Conservation (phyloP, 2,797 vertebrate species). For the Platyrinchus mystaceus region DNA sequence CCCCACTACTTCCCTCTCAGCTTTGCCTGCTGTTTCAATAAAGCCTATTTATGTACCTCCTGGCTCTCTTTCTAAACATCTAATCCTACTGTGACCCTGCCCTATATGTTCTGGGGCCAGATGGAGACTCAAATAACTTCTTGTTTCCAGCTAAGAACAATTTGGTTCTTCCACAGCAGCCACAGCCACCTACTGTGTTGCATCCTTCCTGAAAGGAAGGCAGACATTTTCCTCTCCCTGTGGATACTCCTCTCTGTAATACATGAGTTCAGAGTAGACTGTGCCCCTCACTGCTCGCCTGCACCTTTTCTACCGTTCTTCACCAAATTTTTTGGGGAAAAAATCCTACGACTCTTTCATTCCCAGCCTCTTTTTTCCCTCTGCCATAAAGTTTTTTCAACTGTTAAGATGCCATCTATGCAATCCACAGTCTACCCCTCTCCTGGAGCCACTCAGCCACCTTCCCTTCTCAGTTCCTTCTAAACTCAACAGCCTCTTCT, state of each 20-base stretch:
- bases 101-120: background rate
- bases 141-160: constrained; percentile 39
- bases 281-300: background rate
- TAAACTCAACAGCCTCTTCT: background rate
- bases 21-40: background rate
- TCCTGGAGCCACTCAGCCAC: background rate
- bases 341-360: background rate
- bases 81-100: background rate
- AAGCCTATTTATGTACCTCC: background rate
- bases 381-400: background rate
- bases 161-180: background rate
- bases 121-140: constrained; percentile 2
- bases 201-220: background rate
- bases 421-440: too few species aligned
- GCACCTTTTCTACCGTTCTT: background rate
- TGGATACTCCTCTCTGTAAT: background rate
- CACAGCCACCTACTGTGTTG: background rate
- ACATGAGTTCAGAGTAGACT: background rate
- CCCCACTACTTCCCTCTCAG: background rate
- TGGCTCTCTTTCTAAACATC: background rate
- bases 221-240: background rate
- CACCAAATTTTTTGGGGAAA: background rate
- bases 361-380: background rate
- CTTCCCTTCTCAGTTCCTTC: background rate
- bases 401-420: background rate